Base-by-base conservation (phyloP, 2,797 vertebrate species). In the Enteromius mattozi region DNA sequence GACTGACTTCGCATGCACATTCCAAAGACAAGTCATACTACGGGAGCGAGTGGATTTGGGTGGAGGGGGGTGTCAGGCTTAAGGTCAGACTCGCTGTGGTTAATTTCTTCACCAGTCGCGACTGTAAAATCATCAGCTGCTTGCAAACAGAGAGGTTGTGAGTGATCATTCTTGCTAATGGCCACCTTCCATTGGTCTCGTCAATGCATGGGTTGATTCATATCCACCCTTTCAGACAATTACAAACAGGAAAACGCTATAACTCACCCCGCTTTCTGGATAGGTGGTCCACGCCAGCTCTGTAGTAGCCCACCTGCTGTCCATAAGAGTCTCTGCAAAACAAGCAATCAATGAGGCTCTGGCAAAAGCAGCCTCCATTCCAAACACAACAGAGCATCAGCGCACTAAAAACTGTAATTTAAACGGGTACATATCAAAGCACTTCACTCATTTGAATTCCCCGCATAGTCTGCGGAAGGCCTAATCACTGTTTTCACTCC, bases 231-330 rank as follows among this genome's bases (percentile, higher is more conserved):
- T 47, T 33, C 13, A 66, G 54, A 83, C 61, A 83, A 54, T 85
- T 71, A 56, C 45, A 81, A 33, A 65, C 61, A 70, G 13, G 30
- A 78, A 87, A 69, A 37, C 16, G 47, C 61, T 56, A 6, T 68
- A 13, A 68, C 85, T 81, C 83, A 99, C 98, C 96, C 98, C 98
- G 1, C 96, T 98, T 92, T 99, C 97, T 1, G 98, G 98, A 94
- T 98, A 97, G 77, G 97, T 96, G 69, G 97, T 98, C 98, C 98
- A 99, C 0, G 97, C 97, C 92, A 99, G 92, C 93, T 99, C 98
- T 78, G 98, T 99, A 33, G 98, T 99, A 88, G 98, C 98, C 97
- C 96, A 98, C 89, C 97, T 98, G 78, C 97, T 99, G 95, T 99
- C 98, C 97, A 99, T 98, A 89, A 99, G 95, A 82, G 97, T 99